Evolutionary conservation across 2,797 vertebrate species (phyloP), one percentile per base, ranked within the genome.

Genomic region (Dryobates pubescens): DNA sequence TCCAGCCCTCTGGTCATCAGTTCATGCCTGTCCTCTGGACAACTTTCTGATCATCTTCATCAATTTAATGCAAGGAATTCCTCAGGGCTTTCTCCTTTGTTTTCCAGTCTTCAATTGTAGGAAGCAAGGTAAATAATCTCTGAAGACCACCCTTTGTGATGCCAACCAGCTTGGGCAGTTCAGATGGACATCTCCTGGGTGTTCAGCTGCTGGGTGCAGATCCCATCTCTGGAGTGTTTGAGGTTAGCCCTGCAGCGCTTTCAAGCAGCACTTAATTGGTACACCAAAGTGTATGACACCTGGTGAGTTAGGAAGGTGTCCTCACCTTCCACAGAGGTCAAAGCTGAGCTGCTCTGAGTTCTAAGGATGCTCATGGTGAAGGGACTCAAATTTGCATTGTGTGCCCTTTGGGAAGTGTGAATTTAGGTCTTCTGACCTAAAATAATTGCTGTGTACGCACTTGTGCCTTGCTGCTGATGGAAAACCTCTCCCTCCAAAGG

Each of bases 381-480:
- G 30, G n/a, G 41, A 5, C 18, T 70, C 36, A 34, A n/a, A 57
- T 71, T 75, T 72, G 13, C 27, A 61, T 73, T 65, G 45, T 3
- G 2, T n/a, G 19, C 14, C 23, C 41, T 64, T 64, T 20, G 68
- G 43, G 57, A 58, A 45, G 24, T 15, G 64, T 45, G 81, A 76
- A 38, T 82, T 81, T 14, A 22, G 56, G 43, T 59, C 54, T 73
- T 20, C 36, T 47, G 85, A 65, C 18, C 41, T 27, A 51, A 24
- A 83, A 19, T 10, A 30, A 41, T 0, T 3, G 17, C 10, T 20
- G 5, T 1, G 5, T 47, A 2, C 1, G 4, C 16, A 0, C 41
- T 38, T 20, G 1, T 5, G 30, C 45, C 82, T 61, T 23, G 57
- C 68, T 77, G 61, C 84, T 53, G 69, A 1, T 26, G 54, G 79